Percentiles rank a stretch among this genome's conserved stretches.
Evolutionary conservation across 2,113 vertebrate species (phyloP).

Genomic region (Psilopsiagon aymara): DNA sequence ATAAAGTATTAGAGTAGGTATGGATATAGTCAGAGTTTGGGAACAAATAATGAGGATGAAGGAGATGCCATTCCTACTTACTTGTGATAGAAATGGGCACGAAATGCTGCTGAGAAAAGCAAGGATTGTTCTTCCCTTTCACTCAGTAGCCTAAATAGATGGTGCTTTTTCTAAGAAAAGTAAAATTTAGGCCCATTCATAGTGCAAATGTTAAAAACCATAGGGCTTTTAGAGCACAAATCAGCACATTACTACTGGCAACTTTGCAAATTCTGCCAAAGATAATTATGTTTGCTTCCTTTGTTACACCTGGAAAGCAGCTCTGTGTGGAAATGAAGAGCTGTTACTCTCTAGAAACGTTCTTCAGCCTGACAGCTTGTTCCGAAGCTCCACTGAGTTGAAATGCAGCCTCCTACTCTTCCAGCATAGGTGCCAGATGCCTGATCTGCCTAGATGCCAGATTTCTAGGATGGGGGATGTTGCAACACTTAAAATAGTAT

Average conservation of each 20-base stretch:
- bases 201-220: neutral
- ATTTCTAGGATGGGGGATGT: neutral
- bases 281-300: neutral
- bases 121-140: neutral
- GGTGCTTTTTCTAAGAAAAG: neutral
- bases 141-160: neutral
- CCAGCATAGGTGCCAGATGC: neutral
- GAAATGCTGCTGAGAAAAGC: neutral
- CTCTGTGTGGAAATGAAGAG: neutral
- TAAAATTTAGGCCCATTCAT: neutral
- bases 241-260: neutral
- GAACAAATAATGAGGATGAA: neutral
- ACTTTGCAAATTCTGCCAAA: neutral
- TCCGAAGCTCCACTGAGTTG: neutral
- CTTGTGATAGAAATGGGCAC: neutral
- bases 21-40: neutral
- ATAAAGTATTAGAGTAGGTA: neutral
- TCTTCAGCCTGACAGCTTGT: neutral
- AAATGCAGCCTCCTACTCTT: neutral
- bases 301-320: neutral
- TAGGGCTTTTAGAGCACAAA: neutral
- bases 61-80: neutral
- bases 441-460: neutral
- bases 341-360: neutral
- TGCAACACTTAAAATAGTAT: neutral